Evolutionary conservation across 2,113 vertebrate genomes (phyloP).

Genomic region (Amphilophus citrinellus): DNA sequence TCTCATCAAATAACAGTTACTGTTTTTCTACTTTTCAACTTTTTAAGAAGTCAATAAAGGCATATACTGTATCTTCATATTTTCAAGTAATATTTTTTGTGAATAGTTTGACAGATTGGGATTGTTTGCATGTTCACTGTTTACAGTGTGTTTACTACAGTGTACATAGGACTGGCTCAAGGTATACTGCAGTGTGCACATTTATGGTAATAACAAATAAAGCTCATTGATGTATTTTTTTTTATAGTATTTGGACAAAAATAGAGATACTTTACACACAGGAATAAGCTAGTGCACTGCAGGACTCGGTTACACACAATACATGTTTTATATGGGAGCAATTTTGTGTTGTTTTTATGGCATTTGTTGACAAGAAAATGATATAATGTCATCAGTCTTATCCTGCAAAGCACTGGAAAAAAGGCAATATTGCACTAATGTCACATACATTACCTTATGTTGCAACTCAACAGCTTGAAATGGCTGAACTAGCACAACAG

Average conservation of each 20-base stretch:
- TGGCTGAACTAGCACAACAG: not conserved
- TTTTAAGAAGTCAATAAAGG: no score
- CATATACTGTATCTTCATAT: no score
- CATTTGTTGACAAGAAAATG: constrained; percentile 12
- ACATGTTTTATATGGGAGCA: not conserved
- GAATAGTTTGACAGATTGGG: not conserved
- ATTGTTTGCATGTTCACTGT: not conserved
- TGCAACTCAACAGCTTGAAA: not conserved
- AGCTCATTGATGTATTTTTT: not conserved
- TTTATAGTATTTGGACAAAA: not conserved
- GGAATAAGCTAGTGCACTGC: not conserved
- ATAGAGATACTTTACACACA: not conserved
- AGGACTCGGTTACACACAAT: not conserved
- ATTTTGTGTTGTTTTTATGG: not conserved
- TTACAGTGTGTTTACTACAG: not conserved
- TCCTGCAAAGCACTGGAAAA: not conserved
- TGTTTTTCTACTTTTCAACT: no score
- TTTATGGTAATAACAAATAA: not conserved
- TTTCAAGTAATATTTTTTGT: not conserved
- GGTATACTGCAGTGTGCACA: not conserved
- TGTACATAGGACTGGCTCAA: not conserved
- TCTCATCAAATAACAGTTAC: no score
- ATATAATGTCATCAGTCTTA: not conserved
- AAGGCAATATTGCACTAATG: not conserved
- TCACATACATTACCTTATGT: not conserved